Evolutionary conservation across 2,888 invertebrate species (phyloP), one percentile per base, ranked within the genome.

Genomic region (Resseliella maxima): DNA sequence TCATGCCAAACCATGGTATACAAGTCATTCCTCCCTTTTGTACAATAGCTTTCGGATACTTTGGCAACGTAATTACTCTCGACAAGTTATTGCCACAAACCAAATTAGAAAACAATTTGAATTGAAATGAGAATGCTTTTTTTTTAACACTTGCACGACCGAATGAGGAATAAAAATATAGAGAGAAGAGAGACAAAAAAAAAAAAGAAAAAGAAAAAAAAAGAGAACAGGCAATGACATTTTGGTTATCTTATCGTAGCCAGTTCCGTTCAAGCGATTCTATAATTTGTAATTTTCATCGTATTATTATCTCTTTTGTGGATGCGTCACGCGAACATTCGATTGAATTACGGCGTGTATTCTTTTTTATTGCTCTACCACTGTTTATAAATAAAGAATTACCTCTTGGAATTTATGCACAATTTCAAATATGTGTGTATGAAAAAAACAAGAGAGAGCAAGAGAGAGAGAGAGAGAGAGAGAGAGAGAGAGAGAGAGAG

Each of bases 341-440:
- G 59, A 59, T 59, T 59, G 59, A 59, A 59, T 59, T 24, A n/a
- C 24, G 2, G 27, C 18, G 31, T 72, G 27, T 72, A n/a, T 24
- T 3, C 24, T 27, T 59, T 27, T 59, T 27, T 59, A 27, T 59
- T 27, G 59, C 59, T n/a, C 2, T 72, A 1, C 31, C 15, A 15
- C 72, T 59, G 72, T 72, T 72, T 72, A 31, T 31, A 72, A 72
- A 72, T 72, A 72, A 72, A 15, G 72, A 72, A 72, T 72, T 31
- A 31, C 27, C 72, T 72, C 72, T 31, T 35, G 31, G n/a, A 72
- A 72, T 72, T 72, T 72, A 72, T 72, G 72, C 72, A 35, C 72
- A 72, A 72, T 72, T 72, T 59, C 31, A 31, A 72, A 72, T 72
- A 15, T 72, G 31, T 12, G n/a, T n/a, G n/a, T n/a, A n/a, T n/a